phyloP scores from a whole-genome alignment of 2,113 vertebrate genomes.

The Protobothrops mucrosquamatus region DNA sequence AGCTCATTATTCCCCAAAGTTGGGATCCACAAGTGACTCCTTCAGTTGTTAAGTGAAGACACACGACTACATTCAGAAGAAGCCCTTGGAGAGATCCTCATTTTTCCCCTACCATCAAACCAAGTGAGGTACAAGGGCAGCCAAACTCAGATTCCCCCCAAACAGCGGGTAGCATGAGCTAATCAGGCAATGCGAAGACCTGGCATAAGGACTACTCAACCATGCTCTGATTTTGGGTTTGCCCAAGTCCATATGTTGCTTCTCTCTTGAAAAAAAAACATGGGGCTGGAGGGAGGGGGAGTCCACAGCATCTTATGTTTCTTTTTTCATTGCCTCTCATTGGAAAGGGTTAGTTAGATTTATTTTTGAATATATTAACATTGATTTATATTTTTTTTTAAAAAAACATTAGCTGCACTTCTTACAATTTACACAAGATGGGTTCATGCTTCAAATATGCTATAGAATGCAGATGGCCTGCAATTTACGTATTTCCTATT shows the following conservation, averaged over 20 bases:
- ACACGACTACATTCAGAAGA: neutral
- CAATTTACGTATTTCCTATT: neutral
- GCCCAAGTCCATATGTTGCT: neutral
- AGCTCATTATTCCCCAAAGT: neutral
- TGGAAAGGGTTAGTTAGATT: neutral
- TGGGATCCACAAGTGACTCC: neutral
- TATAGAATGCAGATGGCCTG: neutral
- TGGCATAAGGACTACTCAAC: neutral
- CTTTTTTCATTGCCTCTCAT: neutral
- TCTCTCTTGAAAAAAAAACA: neutral
- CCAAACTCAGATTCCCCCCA: neutral
- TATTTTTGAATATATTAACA: neutral
- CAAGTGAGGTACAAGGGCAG: neutral
- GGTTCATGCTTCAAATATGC: neutral
- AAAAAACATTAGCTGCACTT: neutral
- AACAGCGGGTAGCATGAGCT: neutral
- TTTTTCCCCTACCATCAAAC: neutral
- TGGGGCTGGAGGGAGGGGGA: neutral
- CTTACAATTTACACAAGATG: neutral
- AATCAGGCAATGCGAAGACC: neutral
- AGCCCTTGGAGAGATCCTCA: neutral
- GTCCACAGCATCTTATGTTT: neutral
- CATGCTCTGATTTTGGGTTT: neutral
- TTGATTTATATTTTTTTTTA: neutral
- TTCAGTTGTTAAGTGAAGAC: neutral